Percentiles rank a stretch among this genome's conserved stretches.
These are phyloP conservation scores for Augochlorella aurata DNA, from an alignment of 2,888 invertebrate species.

Conservation along the genomic window DNA sequence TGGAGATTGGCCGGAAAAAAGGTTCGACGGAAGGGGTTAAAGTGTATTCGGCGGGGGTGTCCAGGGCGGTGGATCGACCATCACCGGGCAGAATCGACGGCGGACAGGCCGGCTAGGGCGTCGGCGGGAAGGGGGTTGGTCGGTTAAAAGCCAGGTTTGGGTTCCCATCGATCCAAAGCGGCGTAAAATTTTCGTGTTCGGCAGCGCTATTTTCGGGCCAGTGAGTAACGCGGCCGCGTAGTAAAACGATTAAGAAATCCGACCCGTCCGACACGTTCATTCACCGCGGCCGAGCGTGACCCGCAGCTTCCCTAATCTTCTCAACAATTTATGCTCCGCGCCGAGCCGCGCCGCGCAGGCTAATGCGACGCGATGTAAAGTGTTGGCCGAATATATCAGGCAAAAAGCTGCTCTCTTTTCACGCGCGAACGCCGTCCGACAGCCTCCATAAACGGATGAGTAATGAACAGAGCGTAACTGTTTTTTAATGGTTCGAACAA, in stretches of 20 bases:
- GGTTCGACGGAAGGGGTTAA: constrained; percentile 32
- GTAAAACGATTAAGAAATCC: constrained; percentile 48
- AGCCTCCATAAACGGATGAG: constrained; percentile 1
- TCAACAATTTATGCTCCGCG: constrained; percentile 31
- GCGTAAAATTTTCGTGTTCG: constrained; percentile 58
- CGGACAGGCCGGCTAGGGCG: constrained; percentile 19
- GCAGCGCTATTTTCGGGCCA: constrained; percentile 43
- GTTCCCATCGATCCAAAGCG: constrained; percentile 60
- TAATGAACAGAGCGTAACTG: constrained; percentile 1
- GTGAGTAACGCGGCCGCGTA: constrained; percentile 49
- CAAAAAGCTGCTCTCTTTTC: not conserved
- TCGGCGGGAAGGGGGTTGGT: constrained; percentile 19
- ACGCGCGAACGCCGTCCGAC: not conserved
- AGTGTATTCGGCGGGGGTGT: constrained; percentile 32
- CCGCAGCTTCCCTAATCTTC: constrained; percentile 39
- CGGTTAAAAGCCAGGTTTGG: constrained; percentile 62
- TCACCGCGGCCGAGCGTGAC: constrained; percentile 4
- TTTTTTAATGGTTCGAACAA: not conserved
- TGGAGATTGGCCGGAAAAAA: constrained; percentile 56
- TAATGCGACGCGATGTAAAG: constrained; percentile 28
- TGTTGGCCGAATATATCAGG: not conserved
- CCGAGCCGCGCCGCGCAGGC: no score
- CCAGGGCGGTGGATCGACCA: constrained; percentile 27
- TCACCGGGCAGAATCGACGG: constrained; percentile 21
- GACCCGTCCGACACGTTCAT: constrained; percentile 4